A percentile compares a stretch with the other conserved stretches of the same genome.
phyloP scores from a whole-genome alignment of 1,140 invertebrate genomes.

The Neodiprion fabricii region DNA sequence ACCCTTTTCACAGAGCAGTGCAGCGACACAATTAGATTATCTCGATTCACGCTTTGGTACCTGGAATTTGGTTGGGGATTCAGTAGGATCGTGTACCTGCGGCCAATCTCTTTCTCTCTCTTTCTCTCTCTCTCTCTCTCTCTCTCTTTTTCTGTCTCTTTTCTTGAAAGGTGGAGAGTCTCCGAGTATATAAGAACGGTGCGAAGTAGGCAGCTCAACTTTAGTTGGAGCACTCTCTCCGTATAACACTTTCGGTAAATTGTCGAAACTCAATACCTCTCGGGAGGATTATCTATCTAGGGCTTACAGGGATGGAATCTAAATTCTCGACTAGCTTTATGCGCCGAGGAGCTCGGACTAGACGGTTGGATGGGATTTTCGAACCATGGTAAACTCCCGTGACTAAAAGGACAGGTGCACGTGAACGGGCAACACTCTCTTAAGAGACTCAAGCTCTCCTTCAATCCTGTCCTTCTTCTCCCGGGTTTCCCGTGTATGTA shows the following conservation, averaged over 20 bases:
- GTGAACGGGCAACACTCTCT: background rate
- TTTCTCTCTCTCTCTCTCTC: background rate
- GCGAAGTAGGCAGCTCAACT: too few species aligned
- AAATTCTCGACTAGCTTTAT: background rate
- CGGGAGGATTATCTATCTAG: too few species aligned
- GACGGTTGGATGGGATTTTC: background rate
- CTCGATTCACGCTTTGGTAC: background rate
- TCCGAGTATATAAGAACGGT: background rate
- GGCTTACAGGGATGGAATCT: too few species aligned
- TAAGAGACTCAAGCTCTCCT: background rate
- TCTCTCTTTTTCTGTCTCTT: background rate
- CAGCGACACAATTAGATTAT: background rate
- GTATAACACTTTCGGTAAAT: too few species aligned
- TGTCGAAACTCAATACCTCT: too few species aligned
- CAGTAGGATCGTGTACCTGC: background rate
- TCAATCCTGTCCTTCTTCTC: background rate
- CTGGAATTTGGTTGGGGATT: background rate
- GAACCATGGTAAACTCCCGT: background rate
- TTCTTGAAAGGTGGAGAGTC: background rate
- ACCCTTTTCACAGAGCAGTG: background rate
- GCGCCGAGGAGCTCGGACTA: background rate
- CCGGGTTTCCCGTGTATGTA: background rate
- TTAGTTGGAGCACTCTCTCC: too few species aligned
- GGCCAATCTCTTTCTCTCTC: constrained; percentile 4
- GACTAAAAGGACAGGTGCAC: background rate